Evolutionary conservation across 2,113 vertebrate species (phyloP).

Genomic region (Albula glossodonta): DNA sequence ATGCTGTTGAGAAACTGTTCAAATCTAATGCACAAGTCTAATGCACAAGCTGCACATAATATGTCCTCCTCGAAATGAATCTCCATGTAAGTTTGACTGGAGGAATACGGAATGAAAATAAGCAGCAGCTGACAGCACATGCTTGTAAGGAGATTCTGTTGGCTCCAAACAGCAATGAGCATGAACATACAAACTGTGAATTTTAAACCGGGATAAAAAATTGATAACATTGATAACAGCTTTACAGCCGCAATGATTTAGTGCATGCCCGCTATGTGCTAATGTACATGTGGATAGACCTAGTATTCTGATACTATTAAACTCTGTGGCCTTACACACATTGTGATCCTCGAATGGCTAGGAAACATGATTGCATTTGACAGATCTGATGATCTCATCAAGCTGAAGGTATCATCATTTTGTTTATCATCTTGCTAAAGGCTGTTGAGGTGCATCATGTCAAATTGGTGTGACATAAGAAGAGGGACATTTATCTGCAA

Average conservation of each 20-base stretch:
- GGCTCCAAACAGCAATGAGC: too few species aligned
- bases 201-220: neutral
- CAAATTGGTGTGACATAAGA: neutral
- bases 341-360: slow-evolving; percentile 62
- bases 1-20: too few species aligned
- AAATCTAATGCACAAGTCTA: too few species aligned
- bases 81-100: too few species aligned
- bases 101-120: too few species aligned
- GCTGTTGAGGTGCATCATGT: slow-evolving; percentile 57
- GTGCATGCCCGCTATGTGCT: slow-evolving; percentile 18
- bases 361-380: slow-evolving; percentile 62
- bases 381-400: slow-evolving; percentile 65
- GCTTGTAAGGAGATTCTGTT: too few species aligned
- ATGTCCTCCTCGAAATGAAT: too few species aligned
- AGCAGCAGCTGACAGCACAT: too few species aligned
- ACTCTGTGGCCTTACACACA: slow-evolving; percentile 40
- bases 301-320: slow-evolving; percentile 49
- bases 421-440: slow-evolving; percentile 65
- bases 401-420: slow-evolving; percentile 52
- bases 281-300: slow-evolving; percentile 62
- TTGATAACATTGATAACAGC: neutral
- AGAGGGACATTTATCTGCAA: neutral
- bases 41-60: too few species aligned
- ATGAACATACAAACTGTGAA: too few species aligned
- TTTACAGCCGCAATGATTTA: slow-evolving; percentile 41